Evolutionary conservation across 2,888 invertebrate species (phyloP).

Genomic region (Sialis lutaria): DNA sequence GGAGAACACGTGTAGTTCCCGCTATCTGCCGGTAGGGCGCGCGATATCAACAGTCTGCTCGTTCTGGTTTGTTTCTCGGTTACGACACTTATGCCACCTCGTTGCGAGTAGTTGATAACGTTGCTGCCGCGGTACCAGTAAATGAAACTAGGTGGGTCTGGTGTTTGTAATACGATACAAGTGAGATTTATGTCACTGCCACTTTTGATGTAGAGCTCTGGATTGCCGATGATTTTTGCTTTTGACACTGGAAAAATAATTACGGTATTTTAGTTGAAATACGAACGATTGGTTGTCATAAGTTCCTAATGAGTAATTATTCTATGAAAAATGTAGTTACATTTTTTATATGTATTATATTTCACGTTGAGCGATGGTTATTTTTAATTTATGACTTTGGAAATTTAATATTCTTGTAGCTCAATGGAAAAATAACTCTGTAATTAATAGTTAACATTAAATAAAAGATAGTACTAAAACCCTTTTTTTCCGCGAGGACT

Average conservation of each 20-base stretch:
- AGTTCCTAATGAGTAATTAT: no score
- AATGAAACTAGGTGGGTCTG: conserved; percentile 64
- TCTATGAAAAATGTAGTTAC: no score
- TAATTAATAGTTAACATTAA: no score
- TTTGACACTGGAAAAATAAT: conserved; percentile 55
- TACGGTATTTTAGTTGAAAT: conserved; percentile 3
- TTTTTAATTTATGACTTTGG: no score
- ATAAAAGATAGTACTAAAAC: no score
- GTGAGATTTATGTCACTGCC: conserved; percentile 86
- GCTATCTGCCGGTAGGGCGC: conserved; percentile 65
- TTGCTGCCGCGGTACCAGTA: conserved; percentile 70
- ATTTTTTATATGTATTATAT: no score
- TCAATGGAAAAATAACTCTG: no score
- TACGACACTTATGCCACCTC: conserved; percentile 72
- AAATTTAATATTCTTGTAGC: no score
- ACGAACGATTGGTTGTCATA: neutral
- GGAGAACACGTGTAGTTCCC: conserved; percentile 85
- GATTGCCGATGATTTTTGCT: conserved; percentile 72
- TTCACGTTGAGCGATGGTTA: no score
- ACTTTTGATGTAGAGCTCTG: conserved; percentile 73
- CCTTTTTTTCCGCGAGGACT: no score
- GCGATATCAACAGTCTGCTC: conserved; percentile 66
- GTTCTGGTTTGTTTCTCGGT: conserved; percentile 74
- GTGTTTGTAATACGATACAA: conserved; percentile 68
- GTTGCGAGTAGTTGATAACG: conserved; percentile 68